These are phyloP conservation scores for Hydrolagus affinis DNA, from an alignment of 2,113 vertebrate species.

Conservation along the genomic window DNA sequence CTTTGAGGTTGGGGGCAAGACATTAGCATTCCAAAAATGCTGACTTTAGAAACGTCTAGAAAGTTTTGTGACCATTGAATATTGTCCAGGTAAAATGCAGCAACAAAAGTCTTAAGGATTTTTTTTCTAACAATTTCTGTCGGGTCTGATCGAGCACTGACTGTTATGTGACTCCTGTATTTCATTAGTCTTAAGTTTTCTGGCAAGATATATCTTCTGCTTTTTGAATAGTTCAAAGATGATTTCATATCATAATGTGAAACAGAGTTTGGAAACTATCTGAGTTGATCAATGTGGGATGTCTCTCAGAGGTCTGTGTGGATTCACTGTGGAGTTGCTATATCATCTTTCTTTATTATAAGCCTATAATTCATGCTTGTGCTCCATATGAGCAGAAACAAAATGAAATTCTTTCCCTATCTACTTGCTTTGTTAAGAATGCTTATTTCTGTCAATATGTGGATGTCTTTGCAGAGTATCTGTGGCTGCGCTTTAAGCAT, in stretches of 20 bases:
- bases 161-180: slow-evolving; percentile 35
- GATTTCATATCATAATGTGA: background rate
- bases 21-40: background rate
- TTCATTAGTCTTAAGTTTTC: slow-evolving; percentile 32
- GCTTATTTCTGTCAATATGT: background rate
- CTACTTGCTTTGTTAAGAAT: slow-evolving; percentile 12
- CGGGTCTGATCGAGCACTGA: slow-evolving; percentile 34
- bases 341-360: background rate
- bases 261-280: background rate
- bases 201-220: background rate
- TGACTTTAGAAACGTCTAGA: background rate
- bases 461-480: background rate
- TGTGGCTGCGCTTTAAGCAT: background rate
- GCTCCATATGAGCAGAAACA: background rate
- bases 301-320: background rate
- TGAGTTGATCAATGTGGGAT: background rate
- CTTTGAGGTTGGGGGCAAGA: background rate
- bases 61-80: background rate
- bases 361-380: slow-evolving; percentile 3
- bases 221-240: background rate
- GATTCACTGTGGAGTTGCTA: background rate
- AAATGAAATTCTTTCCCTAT: background rate
- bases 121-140: slow-evolving; percentile 30
- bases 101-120: slow-evolving; percentile 29
- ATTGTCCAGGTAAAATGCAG: background rate